A percentile compares a stretch with the other conserved stretches of the same genome.
phyloP scores from a whole-genome alignment of 2,113 vertebrate genomes.

The Solea senegalensis region DNA sequence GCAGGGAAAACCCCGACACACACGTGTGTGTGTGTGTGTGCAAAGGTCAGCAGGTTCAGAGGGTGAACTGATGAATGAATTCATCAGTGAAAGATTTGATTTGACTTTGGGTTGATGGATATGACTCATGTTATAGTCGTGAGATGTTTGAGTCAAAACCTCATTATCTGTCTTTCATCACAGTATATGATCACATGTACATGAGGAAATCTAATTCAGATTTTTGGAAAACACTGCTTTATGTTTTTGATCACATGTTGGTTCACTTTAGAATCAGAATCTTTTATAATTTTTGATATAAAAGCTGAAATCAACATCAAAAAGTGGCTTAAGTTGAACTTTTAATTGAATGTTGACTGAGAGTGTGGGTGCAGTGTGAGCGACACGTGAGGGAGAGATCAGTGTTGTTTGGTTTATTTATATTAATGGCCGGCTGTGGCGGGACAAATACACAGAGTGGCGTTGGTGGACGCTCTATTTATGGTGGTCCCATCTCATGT shows the following conservation, averaged over 20 bases:
- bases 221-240: no score
- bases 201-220: not conserved
- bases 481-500: conserved; percentile 59
- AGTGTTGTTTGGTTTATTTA: conserved; percentile 51
- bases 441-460: conserved; percentile 49
- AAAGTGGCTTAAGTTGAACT: not conserved
- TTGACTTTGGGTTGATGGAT: not conserved
- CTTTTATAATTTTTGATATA: not conserved
- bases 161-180: conserved; percentile 4
- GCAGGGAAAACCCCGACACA: conserved; percentile 43
- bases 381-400: conserved; percentile 1
- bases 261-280: not conserved
- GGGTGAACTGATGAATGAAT: conserved; percentile 33
- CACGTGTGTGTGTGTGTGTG: conserved; percentile 14
- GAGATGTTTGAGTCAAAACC: conserved; percentile 14
- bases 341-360: not conserved
- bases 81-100: not conserved
- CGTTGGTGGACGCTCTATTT: conserved; percentile 59
- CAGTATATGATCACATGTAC: not conserved
- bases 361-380: not conserved
- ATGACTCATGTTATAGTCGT: not conserved
- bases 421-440: conserved; percentile 32
- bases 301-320: not conserved
- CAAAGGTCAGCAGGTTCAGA: conserved; percentile 67
- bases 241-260: no score